These are phyloP conservation scores for Drosophila arawakana DNA, from an alignment of 1,140 invertebrate species.

Conservation along the genomic window DNA sequence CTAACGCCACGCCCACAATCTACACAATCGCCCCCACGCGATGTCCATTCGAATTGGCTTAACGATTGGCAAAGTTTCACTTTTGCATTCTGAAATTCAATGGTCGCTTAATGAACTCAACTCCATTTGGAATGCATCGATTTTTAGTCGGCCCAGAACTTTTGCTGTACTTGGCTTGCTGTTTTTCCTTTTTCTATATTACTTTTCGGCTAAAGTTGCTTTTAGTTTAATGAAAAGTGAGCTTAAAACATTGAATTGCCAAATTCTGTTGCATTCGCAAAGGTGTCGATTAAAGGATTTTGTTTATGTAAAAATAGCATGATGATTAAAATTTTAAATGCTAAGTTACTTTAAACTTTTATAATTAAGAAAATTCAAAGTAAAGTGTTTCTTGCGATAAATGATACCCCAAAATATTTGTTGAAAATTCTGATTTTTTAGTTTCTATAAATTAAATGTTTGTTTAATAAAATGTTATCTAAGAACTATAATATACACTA, in stretches of 20 bases:
- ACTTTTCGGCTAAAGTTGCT: constrained; percentile 1
- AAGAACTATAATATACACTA: too few relatives aligned
- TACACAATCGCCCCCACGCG: not conserved
- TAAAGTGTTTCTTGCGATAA: too few relatives aligned
- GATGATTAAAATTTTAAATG: too few relatives aligned
- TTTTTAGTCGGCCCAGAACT: constrained; percentile 41
- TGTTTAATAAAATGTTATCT: too few relatives aligned
- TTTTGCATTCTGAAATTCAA: constrained; percentile 60
- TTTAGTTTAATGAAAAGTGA: constrained; percentile 60
- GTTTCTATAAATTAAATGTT: too few relatives aligned
- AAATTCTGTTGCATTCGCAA: constrained; percentile 21
- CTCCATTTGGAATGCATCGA: constrained; percentile 72
- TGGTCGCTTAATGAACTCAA: constrained; percentile 67
- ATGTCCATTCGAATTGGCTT: not conserved
- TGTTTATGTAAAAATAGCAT: not conserved
- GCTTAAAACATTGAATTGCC: not conserved
- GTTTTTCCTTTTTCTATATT: not conserved
- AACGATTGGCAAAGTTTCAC: constrained; percentile 54
- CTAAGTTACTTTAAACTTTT: too few relatives aligned
- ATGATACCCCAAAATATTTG: too few relatives aligned
- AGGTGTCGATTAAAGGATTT: not conserved
- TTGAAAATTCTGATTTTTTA: too few relatives aligned
- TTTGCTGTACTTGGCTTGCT: constrained; percentile 9
- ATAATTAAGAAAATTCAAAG: too few relatives aligned
- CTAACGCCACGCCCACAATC: constrained; percentile 20